These are phyloP conservation scores for Onthophagus sagittarius DNA, from an alignment of 2,888 invertebrate species.

Conservation along the genomic window DNA sequence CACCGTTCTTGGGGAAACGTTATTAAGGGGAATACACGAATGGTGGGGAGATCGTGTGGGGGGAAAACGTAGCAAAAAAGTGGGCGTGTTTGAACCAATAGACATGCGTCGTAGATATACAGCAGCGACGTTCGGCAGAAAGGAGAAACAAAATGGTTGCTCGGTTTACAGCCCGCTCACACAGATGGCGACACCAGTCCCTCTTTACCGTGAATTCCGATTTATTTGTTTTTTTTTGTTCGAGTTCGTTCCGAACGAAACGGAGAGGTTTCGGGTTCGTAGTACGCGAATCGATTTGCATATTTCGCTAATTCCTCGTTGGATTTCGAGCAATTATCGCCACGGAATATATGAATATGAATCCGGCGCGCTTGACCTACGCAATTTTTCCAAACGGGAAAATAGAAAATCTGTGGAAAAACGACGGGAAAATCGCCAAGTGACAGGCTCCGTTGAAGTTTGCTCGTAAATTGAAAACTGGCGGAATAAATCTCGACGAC, in stretches of 20 bases:
- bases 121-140: slow-evolving; percentile 49
- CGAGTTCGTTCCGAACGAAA: no score
- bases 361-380: slow-evolving; percentile 6
- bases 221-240: not conserved
- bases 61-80: slow-evolving; percentile 34
- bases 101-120: slow-evolving; percentile 50
- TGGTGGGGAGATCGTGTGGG: slow-evolving; percentile 30
- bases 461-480: slow-evolving; percentile 35
- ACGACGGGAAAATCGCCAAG: slow-evolving; percentile 22
- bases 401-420: slow-evolving; percentile 34
- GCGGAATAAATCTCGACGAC: slow-evolving; percentile 31
- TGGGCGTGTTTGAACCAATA: slow-evolving; percentile 49
- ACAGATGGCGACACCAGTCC: slow-evolving; percentile 48
- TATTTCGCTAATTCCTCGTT: slow-evolving; percentile 1
- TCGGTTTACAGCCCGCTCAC: slow-evolving; percentile 37
- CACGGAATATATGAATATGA: slow-evolving; percentile 9
- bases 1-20: slow-evolving; percentile 26
- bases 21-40: slow-evolving; percentile 28
- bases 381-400: slow-evolving; percentile 34
- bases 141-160: slow-evolving; percentile 61
- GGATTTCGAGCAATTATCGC: slow-evolving; percentile 1
- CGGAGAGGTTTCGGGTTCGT: no score
- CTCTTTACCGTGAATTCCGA: slow-evolving; percentile 16
- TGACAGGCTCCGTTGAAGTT: slow-evolving; percentile 35
- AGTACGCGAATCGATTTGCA: not conserved